Conservation (phyloP, 2,113 vertebrate genomes). For the Xenopus laevis region DNA sequence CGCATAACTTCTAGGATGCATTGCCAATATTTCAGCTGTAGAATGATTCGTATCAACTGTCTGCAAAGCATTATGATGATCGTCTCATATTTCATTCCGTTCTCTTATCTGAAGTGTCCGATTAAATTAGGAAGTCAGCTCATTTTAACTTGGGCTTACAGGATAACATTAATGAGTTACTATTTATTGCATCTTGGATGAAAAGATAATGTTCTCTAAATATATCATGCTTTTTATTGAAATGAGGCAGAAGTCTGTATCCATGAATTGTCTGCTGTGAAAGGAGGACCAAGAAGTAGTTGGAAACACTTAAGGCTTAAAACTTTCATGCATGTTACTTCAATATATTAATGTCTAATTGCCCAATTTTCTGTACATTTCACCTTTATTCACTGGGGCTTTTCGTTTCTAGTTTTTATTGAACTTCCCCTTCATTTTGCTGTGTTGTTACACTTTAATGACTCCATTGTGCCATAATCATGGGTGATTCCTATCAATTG, state of each 20-base stretch:
- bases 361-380: too few relatives aligned
- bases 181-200: background rate
- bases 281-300: background rate
- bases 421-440: too few relatives aligned
- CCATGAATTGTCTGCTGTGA: background rate
- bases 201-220: background rate
- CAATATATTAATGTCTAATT: too few relatives aligned
- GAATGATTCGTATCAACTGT: background rate
- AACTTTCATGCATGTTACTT: too few relatives aligned
- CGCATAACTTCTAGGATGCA: constrained; percentile 44
- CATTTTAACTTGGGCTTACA: background rate
- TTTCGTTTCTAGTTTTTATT: too few relatives aligned
- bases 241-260: too few relatives aligned
- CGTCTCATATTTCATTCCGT: background rate
- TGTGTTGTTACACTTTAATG: too few relatives aligned
- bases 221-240: background rate
- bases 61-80: background rate
- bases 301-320: too few relatives aligned
- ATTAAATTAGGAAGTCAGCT: background rate
- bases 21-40: background rate
- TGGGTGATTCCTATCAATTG: too few relatives aligned
- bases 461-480: too few relatives aligned
- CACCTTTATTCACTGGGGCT: too few relatives aligned
- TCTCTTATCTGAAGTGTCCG: background rate
- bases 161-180: background rate